Conservation (phyloP, 2,797 vertebrate species). For the Ciconia nigra region DNA sequence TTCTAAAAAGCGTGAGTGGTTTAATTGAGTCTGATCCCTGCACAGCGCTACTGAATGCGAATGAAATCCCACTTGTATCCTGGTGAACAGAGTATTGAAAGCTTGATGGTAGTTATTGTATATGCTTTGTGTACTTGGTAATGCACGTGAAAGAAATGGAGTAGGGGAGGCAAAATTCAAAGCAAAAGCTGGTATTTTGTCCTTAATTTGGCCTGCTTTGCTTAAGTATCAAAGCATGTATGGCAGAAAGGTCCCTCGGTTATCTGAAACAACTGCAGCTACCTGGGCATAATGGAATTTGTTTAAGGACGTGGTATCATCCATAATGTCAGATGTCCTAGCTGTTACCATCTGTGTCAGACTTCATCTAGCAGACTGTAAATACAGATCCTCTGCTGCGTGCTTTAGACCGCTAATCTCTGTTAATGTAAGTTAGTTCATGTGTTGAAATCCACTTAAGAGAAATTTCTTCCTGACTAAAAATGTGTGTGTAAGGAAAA, state of each 20-base stretch:
- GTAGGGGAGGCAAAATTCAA: background rate
- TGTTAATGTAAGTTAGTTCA: background rate
- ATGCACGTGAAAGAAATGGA: background rate
- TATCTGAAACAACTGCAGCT: slow-evolving; percentile 11
- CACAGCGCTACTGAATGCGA: background rate
- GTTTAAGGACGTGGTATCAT: background rate
- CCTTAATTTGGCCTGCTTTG: slow-evolving; percentile 21
- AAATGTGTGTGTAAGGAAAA: background rate
- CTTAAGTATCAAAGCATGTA: background rate
- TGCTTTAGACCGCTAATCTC: background rate
- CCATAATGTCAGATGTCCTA: slow-evolving; percentile 25
- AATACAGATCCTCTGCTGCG: background rate
- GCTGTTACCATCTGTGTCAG: background rate
- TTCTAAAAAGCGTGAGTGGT: slow-evolving; percentile 8
- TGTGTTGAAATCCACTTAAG: background rate
- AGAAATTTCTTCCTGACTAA: background rate
- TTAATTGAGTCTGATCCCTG: slow-evolving; percentile 49
- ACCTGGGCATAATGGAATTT: slow-evolving; percentile 12
- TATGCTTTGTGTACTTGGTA: background rate
- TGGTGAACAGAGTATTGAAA: background rate
- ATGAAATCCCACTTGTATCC: background rate
- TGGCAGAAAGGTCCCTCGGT: background rate
- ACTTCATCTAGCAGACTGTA: background rate
- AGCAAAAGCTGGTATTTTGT: slow-evolving; percentile 19
- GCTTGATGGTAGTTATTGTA: background rate